phyloP scores from a whole-genome alignment of 2,797 vertebrate genomes.

The Phalanger gymnotis region DNA sequence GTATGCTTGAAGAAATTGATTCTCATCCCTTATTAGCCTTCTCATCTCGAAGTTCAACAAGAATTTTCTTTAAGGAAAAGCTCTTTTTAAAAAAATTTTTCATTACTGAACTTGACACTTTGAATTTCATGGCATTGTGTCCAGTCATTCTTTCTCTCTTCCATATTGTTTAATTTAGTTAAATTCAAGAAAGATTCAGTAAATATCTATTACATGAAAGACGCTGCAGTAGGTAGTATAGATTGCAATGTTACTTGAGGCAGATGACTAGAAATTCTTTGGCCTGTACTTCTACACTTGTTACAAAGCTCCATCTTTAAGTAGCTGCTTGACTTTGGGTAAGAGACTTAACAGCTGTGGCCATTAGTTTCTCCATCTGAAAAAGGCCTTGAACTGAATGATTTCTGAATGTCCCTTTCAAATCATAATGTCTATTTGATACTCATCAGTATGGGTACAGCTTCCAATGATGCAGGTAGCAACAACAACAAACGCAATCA shows the following conservation, averaged over 20 bases:
- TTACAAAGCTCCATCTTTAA: not conserved
- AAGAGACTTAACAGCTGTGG: not conserved
- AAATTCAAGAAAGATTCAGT: not conserved
- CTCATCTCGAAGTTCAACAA: not conserved
- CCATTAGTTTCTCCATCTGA: not conserved
- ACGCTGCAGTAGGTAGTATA: not conserved
- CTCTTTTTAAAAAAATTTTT: not conserved
- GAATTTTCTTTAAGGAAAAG: not conserved
- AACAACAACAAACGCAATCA: not conserved
- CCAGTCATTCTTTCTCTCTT: not conserved
- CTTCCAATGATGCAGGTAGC: not conserved
- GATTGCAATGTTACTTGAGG: slow-evolving; percentile 9
- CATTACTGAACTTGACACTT: not conserved
- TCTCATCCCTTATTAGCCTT: not conserved
- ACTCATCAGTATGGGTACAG: not conserved
- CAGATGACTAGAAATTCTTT: not conserved
- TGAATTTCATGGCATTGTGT: slow-evolving; percentile 7
- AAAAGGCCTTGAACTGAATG: not conserved
- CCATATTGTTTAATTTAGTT: not conserved
- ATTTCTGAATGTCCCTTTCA: not conserved
- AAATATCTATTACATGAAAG: not conserved
- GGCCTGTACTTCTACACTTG: not conserved
- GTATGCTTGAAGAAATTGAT: slow-evolving; percentile 9
- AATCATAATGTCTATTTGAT: not conserved
- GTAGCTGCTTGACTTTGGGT: not conserved